These are phyloP conservation scores for Machimus rusticus DNA, from an alignment of 2,888 invertebrate genomes.

Conservation along the genomic window DNA sequence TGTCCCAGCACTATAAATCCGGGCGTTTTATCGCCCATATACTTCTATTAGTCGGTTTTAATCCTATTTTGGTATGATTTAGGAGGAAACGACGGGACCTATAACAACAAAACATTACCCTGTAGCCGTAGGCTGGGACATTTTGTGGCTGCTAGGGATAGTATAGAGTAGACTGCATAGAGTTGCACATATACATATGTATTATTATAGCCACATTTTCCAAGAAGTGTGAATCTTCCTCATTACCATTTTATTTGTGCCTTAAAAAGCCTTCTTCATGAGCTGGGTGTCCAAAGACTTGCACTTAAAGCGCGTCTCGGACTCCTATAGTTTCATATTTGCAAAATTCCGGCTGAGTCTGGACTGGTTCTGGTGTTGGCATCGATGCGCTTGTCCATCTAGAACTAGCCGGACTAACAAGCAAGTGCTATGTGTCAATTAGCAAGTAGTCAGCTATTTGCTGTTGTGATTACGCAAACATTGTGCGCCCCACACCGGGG, in stretches of 20 bases:
- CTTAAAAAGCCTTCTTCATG: neutral
- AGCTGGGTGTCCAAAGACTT: neutral
- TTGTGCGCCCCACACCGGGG: neutral
- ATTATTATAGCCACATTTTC: neutral
- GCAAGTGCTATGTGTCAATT: neutral
- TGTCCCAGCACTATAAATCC: neutral
- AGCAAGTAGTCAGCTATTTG: neutral
- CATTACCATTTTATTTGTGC: neutral
- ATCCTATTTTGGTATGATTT: neutral
- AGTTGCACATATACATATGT: neutral
- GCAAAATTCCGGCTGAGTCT: neutral
- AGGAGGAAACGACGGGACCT: neutral
- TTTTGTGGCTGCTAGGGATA: neutral
- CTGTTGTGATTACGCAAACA: neutral
- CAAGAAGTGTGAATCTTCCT: neutral
- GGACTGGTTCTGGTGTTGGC: neutral
- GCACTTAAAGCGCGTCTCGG: neutral
- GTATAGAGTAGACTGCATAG: neutral
- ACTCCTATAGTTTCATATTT: neutral
- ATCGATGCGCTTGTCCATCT: neutral
- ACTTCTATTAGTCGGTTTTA: neutral
- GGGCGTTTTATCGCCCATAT: neutral
- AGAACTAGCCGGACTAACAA: neutral
- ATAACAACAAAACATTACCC: neutral
- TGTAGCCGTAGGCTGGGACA: neutral